Evolutionary conservation across 2,797 vertebrate genomes (phyloP).

Genomic region (Menidia menidia): DNA sequence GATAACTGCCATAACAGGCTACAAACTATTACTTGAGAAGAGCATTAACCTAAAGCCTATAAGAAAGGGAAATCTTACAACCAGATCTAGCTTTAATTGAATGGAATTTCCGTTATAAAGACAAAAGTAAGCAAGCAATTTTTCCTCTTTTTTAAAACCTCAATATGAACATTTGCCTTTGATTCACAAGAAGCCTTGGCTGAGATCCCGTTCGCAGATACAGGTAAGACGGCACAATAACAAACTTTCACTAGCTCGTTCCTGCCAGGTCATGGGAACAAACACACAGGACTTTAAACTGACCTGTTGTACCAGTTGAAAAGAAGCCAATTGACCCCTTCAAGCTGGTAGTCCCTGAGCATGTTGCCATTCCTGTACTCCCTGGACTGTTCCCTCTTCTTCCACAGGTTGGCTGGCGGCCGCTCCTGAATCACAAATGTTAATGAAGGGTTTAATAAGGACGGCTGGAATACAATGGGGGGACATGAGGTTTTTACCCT

Average conservation of each 20-base stretch:
- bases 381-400: slow-evolving; percentile 95
- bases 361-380: slow-evolving; percentile 96
- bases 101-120: too few species aligned
- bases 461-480: not conserved
- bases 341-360: slow-evolving; percentile 99
- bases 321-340: slow-evolving; percentile 99
- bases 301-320: slow-evolving; percentile 99
- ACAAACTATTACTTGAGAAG: not conserved
- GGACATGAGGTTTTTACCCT: too few species aligned
- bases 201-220: too few species aligned
- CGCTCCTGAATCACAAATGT: slow-evolving; percentile 85
- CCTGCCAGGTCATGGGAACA: not conserved
- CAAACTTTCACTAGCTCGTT: too few species aligned
- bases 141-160: too few species aligned
- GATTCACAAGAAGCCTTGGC: too few species aligned
- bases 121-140: not conserved
- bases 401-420: slow-evolving; percentile 94
- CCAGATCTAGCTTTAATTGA: too few species aligned
- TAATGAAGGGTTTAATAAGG: not conserved
- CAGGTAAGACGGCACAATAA: too few species aligned
- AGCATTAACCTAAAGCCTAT: too few species aligned
- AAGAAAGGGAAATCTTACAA: too few species aligned
- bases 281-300: slow-evolving; percentile 34
- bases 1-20: not conserved
- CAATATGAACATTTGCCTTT: too few species aligned